phyloP scores from a whole-genome alignment of 2,888 invertebrate genomes.

The Coenonympha arcania region DNA sequence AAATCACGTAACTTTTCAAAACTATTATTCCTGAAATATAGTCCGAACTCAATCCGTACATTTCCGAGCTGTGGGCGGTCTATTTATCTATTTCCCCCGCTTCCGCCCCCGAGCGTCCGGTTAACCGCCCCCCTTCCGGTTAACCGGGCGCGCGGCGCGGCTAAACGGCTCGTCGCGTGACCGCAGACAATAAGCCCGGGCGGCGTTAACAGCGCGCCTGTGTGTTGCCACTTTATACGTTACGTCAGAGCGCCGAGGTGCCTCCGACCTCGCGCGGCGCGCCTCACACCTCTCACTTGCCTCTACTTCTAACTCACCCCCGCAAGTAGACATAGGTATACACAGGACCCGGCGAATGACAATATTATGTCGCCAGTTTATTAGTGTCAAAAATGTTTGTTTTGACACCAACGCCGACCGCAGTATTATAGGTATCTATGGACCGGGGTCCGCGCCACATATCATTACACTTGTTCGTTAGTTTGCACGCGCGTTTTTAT shows the following conservation, averaged over 20 bases:
- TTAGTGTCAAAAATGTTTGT: too few species aligned
- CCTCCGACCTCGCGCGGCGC: too few species aligned
- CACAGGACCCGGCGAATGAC: too few species aligned
- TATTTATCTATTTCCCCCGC: conserved; percentile 75
- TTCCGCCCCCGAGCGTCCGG: conserved; percentile 73
- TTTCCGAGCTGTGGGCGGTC: conserved; percentile 73
- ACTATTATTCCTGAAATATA: conserved; percentile 74
- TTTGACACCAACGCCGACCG: too few species aligned
- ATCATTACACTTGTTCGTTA: too few species aligned
- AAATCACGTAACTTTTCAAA: conserved; percentile 72
- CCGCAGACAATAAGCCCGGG: conserved; percentile 74
- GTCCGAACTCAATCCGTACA: conserved; percentile 73
- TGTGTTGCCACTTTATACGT: conserved; percentile 74
- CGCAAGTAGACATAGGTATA: background rate
- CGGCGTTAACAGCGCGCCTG: conserved; percentile 73
- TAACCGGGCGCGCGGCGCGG: conserved; percentile 71
- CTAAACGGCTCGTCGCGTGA: conserved; percentile 75
- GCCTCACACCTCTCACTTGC: conserved; percentile 30
- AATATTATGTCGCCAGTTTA: too few species aligned
- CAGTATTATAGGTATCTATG: too few species aligned
- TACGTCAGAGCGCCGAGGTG: conserved; percentile 59
- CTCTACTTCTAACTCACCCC: conserved; percentile 25
- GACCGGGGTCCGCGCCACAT: too few species aligned
- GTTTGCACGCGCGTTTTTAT: too few species aligned
- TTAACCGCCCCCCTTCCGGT: conserved; percentile 74